Conservation (phyloP, 2,888 invertebrate species). For the Acronicta aceris region DNA sequence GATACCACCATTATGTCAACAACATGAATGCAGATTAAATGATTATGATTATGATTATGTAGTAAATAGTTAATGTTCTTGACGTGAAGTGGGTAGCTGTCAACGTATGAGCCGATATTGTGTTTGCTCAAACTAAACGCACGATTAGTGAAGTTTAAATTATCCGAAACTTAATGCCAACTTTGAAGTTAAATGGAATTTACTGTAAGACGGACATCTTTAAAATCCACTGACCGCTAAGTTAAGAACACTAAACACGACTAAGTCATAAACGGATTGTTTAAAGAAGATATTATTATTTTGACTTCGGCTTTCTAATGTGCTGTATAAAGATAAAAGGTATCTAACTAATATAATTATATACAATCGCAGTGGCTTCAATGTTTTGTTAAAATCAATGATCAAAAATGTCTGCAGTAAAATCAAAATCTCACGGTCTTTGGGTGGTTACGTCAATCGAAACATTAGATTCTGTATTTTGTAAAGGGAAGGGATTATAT, state of each 20-base stretch:
- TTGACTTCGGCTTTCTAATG: background rate
- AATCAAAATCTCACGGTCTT: too few species aligned
- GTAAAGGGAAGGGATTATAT: too few species aligned
- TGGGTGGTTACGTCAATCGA: too few species aligned
- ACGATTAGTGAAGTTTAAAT: slow-evolving; percentile 45
- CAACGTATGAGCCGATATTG: slow-evolving; percentile 12
- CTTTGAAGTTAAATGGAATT: slow-evolving; percentile 55
- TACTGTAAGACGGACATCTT: slow-evolving; percentile 58
- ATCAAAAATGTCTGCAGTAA: too few species aligned
- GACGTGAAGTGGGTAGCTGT: slow-evolving; percentile 4
- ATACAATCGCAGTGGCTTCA: too few species aligned
- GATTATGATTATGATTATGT: too few species aligned
- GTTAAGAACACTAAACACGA: slow-evolving; percentile 35
- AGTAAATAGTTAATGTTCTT: slow-evolving; percentile 1
- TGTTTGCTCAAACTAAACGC: slow-evolving; percentile 21
- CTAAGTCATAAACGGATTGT: slow-evolving; percentile 39
- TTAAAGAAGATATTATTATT: background rate
- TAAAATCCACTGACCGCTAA: slow-evolving; percentile 62
- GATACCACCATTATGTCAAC: too few species aligned
- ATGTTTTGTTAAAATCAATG: too few species aligned
- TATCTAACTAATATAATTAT: too few species aligned
- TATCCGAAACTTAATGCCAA: slow-evolving; percentile 47
- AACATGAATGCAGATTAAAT: too few species aligned
- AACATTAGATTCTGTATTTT: too few species aligned
- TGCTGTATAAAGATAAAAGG: too few species aligned